Percentiles rank a stretch among this genome's conserved stretches.
These are phyloP conservation scores for Synanthedon tipuliformis DNA, from an alignment of 2,888 invertebrate genomes.

Conservation along the genomic window DNA sequence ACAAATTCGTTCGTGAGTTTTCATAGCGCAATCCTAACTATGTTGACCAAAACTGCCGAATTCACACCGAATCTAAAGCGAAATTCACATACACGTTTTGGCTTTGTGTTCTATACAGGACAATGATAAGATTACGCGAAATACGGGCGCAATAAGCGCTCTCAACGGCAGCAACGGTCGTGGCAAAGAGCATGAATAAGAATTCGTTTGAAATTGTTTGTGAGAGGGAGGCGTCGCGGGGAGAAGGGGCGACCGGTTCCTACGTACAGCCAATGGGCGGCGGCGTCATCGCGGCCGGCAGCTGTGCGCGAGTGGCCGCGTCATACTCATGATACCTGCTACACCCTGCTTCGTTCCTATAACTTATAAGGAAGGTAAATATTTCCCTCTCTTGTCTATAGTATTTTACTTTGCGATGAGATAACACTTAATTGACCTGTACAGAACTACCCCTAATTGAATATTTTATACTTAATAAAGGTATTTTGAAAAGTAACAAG, in stretches of 20 bases:
- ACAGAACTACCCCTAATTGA: slow-evolving; percentile 44
- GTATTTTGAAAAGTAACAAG: slow-evolving; percentile 9
- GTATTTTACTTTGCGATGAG: slow-evolving; percentile 22
- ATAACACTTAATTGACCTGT: slow-evolving; percentile 30
- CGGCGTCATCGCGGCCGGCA: slow-evolving; percentile 46
- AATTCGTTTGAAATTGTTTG: slow-evolving; percentile 62
- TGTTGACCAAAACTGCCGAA: slow-evolving; percentile 4
- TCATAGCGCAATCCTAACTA: slow-evolving; percentile 35
- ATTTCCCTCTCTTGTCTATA: slow-evolving; percentile 42
- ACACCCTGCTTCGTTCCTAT: slow-evolving; percentile 23
- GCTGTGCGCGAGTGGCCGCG: slow-evolving; percentile 51
- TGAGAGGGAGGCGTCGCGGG: slow-evolving; percentile 29
- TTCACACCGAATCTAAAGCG: slow-evolving; percentile 6
- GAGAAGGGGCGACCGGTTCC: slow-evolving; percentile 51
- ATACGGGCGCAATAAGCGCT: slow-evolving; percentile 39
- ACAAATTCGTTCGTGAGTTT: slow-evolving; percentile 39
- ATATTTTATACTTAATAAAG: too few species aligned
- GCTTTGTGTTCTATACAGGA: too few species aligned
- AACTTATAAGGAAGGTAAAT: slow-evolving; percentile 4
- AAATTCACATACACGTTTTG: slow-evolving; percentile 21
- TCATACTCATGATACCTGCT: slow-evolving; percentile 36
- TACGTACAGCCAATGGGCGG: slow-evolving; percentile 46
- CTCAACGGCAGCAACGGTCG: slow-evolving; percentile 60
- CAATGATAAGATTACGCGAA: slow-evolving; percentile 65
- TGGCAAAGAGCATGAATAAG: slow-evolving; percentile 63